A percentile compares a stretch with the other conserved stretches of the same genome.
Evolutionary conservation across 2,113 vertebrate genomes (phyloP).

Genomic region (Lutjanus erythropterus): DNA sequence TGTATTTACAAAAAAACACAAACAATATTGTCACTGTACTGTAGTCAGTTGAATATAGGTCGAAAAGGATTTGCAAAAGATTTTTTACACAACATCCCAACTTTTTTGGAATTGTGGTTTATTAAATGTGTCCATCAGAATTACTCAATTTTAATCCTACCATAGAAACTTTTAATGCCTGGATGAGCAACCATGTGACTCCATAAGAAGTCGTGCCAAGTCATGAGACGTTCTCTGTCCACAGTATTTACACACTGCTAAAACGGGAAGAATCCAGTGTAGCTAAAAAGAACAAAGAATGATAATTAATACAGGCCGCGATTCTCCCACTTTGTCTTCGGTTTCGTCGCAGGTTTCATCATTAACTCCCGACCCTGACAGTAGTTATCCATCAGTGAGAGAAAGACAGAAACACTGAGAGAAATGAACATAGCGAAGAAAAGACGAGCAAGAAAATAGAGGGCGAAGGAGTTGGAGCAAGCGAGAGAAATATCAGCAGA

Average conservation of each 20-base stretch:
- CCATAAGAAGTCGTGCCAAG: background rate
- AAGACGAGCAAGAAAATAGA: background rate
- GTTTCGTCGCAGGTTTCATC: slow-evolving; percentile 19
- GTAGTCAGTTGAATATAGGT: too few species aligned
- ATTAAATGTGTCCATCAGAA: background rate
- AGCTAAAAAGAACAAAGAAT: slow-evolving; percentile 5
- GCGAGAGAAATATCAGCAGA: slow-evolving; percentile 19
- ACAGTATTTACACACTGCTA: background rate
- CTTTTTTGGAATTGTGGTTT: too few species aligned
- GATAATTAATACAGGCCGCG: background rate
- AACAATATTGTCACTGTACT: too few species aligned
- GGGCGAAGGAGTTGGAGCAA: background rate
- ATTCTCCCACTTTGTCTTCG: background rate
- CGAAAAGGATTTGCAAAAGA: too few species aligned
- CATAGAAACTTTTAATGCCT: background rate
- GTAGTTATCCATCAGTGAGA: slow-evolving; percentile 16
- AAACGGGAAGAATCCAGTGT: background rate
- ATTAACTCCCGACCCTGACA: background rate
- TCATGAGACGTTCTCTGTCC: background rate
- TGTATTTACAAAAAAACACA: too few species aligned
- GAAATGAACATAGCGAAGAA: slow-evolving; percentile 4
- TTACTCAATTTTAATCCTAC: background rate
- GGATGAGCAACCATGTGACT: background rate
- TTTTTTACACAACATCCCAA: too few species aligned
- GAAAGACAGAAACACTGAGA: background rate